Evolutionary conservation across 2,888 invertebrate species (phyloP), one percentile per base, ranked within the genome.

Genomic region (Thereva nobilitata): DNA sequence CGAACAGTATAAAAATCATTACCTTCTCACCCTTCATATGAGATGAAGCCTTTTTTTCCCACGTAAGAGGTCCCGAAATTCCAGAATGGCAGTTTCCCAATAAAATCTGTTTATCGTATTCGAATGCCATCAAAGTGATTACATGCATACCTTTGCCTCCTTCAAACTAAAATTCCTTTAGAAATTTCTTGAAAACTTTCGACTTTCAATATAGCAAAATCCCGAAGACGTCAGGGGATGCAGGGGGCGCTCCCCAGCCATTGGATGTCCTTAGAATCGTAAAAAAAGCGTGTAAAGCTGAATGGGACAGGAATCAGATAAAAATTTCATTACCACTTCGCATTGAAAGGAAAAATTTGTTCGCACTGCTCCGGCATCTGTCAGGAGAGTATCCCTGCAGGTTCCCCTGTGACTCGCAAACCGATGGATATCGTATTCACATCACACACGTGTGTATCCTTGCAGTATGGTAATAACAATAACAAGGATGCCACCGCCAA

Each of bases 241-340:
- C 23, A 23, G 23, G 34, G 37, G 12, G 35, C n/a, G 34, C 42
- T 41, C 40, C 52, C 34, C 41, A 64, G 52, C 8, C 12, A 53
- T 9, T 8, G n/a, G 8, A n/a, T 8, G 8, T 8, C 5, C 53
- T 10, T 38, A 53, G 38, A 52, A 12, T 37, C 38, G 9, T 9
- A 10, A n/a, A 6, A 41, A 42, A 41, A 34, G 10, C n/a, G 40
- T 34, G 34, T 34, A 38, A 47, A 47, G 38, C 4, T 52, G 40
- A 57, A 41, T 49, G 12, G 57, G 63, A 66, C 61, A 68, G 63
- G 54, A 64, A 57, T 66, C 68, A 66, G 57, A 66, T 66, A 68
- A 68, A 68, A 68, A 68, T 68, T 68, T 68, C 68, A 68, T 66
- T 68, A 68, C 57, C 59, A 64, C 63, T 68, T 66, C 55, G 52